Percentiles rank a stretch among this genome's conserved stretches.
phyloP scores from a whole-genome alignment of 2,888 invertebrate genomes.

The Stramonita haemastoma region DNA sequence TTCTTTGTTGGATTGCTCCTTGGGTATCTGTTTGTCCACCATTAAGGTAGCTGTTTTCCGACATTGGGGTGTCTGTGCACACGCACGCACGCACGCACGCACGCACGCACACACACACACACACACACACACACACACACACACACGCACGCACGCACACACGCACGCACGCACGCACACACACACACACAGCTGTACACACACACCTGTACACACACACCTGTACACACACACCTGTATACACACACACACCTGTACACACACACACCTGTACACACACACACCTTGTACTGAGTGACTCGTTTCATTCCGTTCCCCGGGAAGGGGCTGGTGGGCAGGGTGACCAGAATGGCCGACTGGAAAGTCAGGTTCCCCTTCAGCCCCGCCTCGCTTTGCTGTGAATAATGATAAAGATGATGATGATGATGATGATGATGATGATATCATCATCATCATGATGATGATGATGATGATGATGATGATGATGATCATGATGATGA shows the following conservation, averaged over 20 bases:
- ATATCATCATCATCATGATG: too few relatives aligned
- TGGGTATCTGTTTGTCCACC: too few relatives aligned
- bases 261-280: neutral
- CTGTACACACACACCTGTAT: neutral
- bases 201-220: neutral
- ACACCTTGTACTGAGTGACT: conserved; percentile 2
- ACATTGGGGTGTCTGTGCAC: neutral
- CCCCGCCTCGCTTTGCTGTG: neutral
- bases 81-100: neutral
- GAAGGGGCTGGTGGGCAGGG: neutral
- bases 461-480: too few relatives aligned
- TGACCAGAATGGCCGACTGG: neutral
- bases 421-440: too few relatives aligned
- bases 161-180: neutral
- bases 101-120: neutral
- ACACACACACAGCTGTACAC: neutral
- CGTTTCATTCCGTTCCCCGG: conserved; percentile 7
- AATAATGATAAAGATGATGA: too few relatives aligned
- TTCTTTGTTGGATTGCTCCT: too few relatives aligned
- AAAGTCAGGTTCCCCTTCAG: neutral
- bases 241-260: neutral
- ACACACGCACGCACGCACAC: neutral
- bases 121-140: neutral
- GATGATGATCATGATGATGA: too few relatives aligned
- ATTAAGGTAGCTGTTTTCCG: too few relatives aligned